phyloP scores from a whole-genome alignment of 2,888 invertebrate species.

The Pristionchus maxplancki region DNA sequence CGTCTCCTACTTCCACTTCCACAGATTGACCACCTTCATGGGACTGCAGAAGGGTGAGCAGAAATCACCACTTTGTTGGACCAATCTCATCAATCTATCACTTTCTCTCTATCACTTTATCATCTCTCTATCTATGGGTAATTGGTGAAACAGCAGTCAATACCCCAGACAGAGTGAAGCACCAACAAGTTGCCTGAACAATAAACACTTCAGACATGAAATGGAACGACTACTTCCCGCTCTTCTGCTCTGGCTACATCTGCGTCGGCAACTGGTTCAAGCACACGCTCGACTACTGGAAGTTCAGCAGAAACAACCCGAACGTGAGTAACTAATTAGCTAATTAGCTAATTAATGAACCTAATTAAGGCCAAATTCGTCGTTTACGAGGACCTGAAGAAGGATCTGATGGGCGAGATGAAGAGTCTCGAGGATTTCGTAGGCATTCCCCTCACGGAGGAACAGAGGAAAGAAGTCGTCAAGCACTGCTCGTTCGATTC shows the following conservation, averaged over 20 bases:
- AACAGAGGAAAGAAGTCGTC: constrained; percentile 82
- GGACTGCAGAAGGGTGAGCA: constrained; percentile 70
- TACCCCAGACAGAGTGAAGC: no score
- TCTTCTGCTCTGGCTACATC: constrained; percentile 78
- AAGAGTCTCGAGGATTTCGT: constrained; percentile 86
- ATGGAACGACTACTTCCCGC: constrained; percentile 78
- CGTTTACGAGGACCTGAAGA: constrained; percentile 79
- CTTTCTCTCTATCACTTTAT: no score
- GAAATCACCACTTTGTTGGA: neutral
- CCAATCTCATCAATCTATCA: no score
- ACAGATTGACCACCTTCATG: constrained; percentile 74
- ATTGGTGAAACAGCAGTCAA: no score
- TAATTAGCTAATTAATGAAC: no score
- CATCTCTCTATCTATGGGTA: no score
- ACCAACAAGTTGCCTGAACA: no score
- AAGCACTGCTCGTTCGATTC: constrained; percentile 86
- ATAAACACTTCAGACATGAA: constrained; percentile 71
- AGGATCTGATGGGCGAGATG: constrained; percentile 84
- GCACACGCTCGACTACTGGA: constrained; percentile 79
- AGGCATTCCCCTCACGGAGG: constrained; percentile 81
- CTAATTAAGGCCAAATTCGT: constrained; percentile 67
- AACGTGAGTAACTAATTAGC: no score
- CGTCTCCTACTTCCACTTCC: constrained; percentile 79
- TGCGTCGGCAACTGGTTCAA: constrained; percentile 80
- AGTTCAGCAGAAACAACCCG: constrained; percentile 69